Evolutionary conservation across 2,888 invertebrate genomes (phyloP).

Genomic region (Cephalotes varians): DNA sequence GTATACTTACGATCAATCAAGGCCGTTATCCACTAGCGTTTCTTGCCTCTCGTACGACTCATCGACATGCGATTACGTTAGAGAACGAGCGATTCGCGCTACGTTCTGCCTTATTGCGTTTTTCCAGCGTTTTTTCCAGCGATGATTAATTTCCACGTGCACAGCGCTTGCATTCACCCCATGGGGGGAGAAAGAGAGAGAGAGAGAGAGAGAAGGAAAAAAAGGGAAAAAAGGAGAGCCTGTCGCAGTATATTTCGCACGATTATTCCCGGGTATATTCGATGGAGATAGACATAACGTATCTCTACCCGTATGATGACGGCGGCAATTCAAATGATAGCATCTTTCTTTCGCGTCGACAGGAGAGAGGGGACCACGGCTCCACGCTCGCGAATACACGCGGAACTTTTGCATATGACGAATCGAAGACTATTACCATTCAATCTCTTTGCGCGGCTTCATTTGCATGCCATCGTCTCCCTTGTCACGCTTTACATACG

Average conservation of each 20-base stretch:
- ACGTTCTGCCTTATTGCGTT: slow-evolving; percentile 73
- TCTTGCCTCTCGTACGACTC: slow-evolving; percentile 69
- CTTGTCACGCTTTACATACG: slow-evolving; percentile 79
- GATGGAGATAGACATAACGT: slow-evolving; percentile 72
- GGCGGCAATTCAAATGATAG: slow-evolving; percentile 82
- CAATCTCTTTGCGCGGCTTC: slow-evolving; percentile 82
- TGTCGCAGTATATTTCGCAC: slow-evolving; percentile 77
- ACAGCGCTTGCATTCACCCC: slow-evolving; percentile 60
- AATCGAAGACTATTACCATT: slow-evolving; percentile 84
- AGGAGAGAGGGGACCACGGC: slow-evolving; percentile 61
- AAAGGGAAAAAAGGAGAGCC: slow-evolving; percentile 49
- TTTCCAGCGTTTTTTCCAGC: slow-evolving; percentile 61
- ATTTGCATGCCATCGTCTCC: slow-evolving; percentile 81
- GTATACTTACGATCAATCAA: slow-evolving; percentile 74
- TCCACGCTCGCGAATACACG: slow-evolving; percentile 61
- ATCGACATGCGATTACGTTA: slow-evolving; percentile 75
- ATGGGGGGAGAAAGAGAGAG: neutral
- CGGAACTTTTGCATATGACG: slow-evolving; percentile 84
- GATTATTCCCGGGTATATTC: slow-evolving; percentile 81
- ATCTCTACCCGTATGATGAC: slow-evolving; percentile 74
- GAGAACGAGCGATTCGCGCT: slow-evolving; percentile 56
- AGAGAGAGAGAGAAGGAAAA: neutral
- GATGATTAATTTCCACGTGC: slow-evolving; percentile 73
- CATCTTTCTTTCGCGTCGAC: slow-evolving; percentile 79
- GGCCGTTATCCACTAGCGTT: slow-evolving; percentile 67